Evolutionary conservation across 2,888 invertebrate genomes (phyloP).

Genomic region (Papilio gigon): DNA sequence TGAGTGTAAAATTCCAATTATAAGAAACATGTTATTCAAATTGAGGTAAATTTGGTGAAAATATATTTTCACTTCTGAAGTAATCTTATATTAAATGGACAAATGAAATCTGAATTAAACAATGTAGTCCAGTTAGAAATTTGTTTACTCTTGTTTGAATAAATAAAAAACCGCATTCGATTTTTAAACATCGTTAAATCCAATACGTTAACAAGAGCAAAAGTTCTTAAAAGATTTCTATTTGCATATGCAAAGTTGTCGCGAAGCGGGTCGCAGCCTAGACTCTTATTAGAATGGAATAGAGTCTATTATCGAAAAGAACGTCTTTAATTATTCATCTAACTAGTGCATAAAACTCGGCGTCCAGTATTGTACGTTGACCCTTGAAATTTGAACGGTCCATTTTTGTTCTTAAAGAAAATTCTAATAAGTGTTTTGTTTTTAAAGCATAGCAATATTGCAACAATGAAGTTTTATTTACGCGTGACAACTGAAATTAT

Average conservation of each 20-base stretch:
- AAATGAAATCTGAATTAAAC: slow-evolving; percentile 5
- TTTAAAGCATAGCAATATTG: slow-evolving; percentile 44
- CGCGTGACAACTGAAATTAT: slow-evolving; percentile 43
- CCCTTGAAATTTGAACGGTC: slow-evolving; percentile 63
- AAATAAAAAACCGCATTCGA: slow-evolving; percentile 41
- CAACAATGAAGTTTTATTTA: slow-evolving; percentile 29
- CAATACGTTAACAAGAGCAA: slow-evolving; percentile 48
- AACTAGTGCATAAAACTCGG: slow-evolving; percentile 75
- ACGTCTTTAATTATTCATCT: slow-evolving; percentile 24
- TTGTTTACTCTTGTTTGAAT: neutral
- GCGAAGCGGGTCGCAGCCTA: slow-evolving; percentile 8
- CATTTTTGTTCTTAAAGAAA: slow-evolving; percentile 58
- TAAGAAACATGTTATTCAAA: too few relatives aligned
- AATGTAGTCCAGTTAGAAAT: neutral
- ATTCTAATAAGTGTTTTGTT: slow-evolving; percentile 62
- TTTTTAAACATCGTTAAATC: slow-evolving; percentile 49
- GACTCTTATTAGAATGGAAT: slow-evolving; percentile 17
- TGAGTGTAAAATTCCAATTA: too few relatives aligned
- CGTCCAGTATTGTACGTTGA: slow-evolving; percentile 64
- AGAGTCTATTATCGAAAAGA: slow-evolving; percentile 19
- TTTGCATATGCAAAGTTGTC: slow-evolving; percentile 54
- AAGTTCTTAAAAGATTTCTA: slow-evolving; percentile 52
- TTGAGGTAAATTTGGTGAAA: too few relatives aligned
- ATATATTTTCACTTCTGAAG: too few relatives aligned
- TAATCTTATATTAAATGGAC: neutral